Evolutionary conservation across 2,888 invertebrate genomes (phyloP).

Genomic region (Dioctria linearis): DNA sequence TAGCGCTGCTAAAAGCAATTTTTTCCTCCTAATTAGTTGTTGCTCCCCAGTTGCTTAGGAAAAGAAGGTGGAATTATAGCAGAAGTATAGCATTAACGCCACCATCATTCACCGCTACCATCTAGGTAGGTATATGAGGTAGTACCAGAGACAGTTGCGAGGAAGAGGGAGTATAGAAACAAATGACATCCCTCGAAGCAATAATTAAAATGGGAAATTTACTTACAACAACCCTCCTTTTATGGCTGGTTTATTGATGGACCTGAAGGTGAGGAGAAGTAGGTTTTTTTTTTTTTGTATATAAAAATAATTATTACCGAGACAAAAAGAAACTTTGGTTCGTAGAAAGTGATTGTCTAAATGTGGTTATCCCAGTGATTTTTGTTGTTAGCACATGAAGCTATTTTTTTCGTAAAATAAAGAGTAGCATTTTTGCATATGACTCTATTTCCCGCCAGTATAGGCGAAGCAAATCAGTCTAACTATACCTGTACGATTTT

Average conservation of each 20-base stretch:
- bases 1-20: constrained; percentile 44
- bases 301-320: constrained; percentile 18
- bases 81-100: neutral
- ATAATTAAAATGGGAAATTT: constrained; percentile 46
- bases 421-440: no score
- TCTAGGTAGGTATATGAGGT: neutral
- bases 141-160: constrained; percentile 13
- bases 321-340: no score
- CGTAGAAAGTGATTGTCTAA: no score
- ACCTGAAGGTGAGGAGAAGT: neutral
- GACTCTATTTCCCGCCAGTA: no score
- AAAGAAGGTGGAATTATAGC: constrained; percentile 24
- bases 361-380: no score
- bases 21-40: constrained; percentile 44
- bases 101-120: constrained; percentile 2
- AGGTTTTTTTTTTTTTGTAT: neutral
- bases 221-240: constrained; percentile 3
- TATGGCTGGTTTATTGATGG: neutral
- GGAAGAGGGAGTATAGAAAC: no score
- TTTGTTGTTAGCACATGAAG: no score
- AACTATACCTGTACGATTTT: no score
- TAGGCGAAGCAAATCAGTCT: no score
- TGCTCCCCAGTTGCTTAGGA: constrained; percentile 31
- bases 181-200: constrained; percentile 3
- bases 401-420: no score